Base-by-base conservation (phyloP, 2,797 vertebrate species). In the Rhynchonycteris naso region DNA sequence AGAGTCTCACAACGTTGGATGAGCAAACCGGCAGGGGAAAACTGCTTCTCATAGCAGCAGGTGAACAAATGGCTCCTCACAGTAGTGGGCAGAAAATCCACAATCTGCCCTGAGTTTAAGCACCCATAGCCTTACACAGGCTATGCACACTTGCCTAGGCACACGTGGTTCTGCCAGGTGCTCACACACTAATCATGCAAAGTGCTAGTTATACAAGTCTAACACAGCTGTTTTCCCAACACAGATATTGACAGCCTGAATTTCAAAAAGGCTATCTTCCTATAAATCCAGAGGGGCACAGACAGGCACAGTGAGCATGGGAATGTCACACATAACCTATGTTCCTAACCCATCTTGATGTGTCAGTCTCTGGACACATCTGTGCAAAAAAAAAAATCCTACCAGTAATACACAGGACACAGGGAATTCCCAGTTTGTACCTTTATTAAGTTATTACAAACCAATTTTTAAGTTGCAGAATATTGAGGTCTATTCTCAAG, bases 401-500 rank as follows among this genome's bases (percentile, higher is more conserved):
- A 69, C 16, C 22, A 9, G 3, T 56, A 56, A 4, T 63, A 74
- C 74, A 35, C 30, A 75, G 19, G 50, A 59, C 78, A 65, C 4
- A 65, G 28, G 72, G 7, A 66, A 87, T 83, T 91, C 30, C 76
- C 28, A 69, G 50, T 65, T 92, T 47, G 14, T 75, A 52, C 10
- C 8, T 91, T 83, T 47, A 76, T 65, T 74, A 72, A 90, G 43
- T 68, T 90, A 88, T 56, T 78, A 87, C 2, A 81, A 91, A 59
- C 7, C 50, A 81, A 83, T 58, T 87, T 79, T 95, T 69, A 96
- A 79, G 28, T 63, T 65, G 33, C 28, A 93, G 22, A 94, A 47
- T 22, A 95, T 0, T 88, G 50, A 93, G 74, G 38, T 84, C 61
- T 93, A 33, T 21, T 63, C 63, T 84, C 65, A 91, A 71, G 52